A percentile compares a stretch with the other conserved stretches of the same genome.
These are phyloP conservation scores for Gnathonemus longibarbis DNA, from an alignment of 2,113 vertebrate genomes.

Conservation along the genomic window DNA sequence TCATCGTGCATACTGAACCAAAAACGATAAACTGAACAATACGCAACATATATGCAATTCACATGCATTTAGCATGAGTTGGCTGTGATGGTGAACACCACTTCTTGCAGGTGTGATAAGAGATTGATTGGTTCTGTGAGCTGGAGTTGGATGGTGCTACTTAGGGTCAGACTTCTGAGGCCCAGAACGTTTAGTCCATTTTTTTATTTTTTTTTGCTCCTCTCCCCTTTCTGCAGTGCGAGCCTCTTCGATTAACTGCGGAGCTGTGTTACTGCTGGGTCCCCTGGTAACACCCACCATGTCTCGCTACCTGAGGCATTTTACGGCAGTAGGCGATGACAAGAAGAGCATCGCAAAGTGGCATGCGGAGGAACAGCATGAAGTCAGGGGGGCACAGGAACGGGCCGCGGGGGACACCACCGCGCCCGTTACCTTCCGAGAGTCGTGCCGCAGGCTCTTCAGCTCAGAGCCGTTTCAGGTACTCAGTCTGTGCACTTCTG, in stretches of 20 bases:
- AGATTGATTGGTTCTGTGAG: background rate
- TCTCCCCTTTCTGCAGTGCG: background rate
- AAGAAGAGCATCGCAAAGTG: conserved; percentile 45
- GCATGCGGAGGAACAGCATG: conserved; percentile 62
- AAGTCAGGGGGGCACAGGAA: conserved; percentile 39
- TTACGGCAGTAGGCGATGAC: conserved; percentile 80
- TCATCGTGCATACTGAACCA: background rate
- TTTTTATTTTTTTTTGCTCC: background rate
- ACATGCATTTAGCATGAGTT: background rate
- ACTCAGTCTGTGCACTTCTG: background rate
- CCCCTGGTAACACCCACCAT: conserved; percentile 43
- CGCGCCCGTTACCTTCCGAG: conserved; percentile 53
- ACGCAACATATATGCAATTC: background rate
- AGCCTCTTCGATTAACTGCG: background rate
- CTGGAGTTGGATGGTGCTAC: background rate
- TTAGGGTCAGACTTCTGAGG: background rate
- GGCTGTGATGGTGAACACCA: background rate
- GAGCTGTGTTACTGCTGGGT: background rate
- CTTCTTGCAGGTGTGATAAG: background rate
- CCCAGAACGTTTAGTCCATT: background rate
- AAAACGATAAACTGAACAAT: background rate
- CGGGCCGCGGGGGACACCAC: conserved; percentile 29
- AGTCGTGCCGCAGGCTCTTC: conserved; percentile 70
- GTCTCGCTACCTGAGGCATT: conserved; percentile 76
- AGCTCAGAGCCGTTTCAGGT: conserved; percentile 80